These are phyloP conservation scores for Neodiprion fabricii DNA, from an alignment of 1,140 invertebrate genomes.

Conservation along the genomic window DNA sequence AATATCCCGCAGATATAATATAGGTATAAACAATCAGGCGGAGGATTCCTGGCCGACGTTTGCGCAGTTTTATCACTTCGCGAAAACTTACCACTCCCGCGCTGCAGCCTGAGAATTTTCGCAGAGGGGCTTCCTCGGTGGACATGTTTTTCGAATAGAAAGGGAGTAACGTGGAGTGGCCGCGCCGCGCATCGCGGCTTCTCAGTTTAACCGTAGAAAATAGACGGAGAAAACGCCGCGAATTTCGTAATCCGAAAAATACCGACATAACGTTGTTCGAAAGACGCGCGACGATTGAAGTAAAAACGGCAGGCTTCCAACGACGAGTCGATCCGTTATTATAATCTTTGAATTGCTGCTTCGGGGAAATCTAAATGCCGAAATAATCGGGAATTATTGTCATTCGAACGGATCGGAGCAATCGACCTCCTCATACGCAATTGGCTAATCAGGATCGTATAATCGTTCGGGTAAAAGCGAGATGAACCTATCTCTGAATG, in stretches of 20 bases:
- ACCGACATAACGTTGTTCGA: neutral
- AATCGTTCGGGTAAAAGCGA: slow-evolving; percentile 39
- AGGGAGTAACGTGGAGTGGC: slow-evolving; percentile 61
- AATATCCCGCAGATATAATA: no score
- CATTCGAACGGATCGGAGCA: no score
- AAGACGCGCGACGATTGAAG: neutral
- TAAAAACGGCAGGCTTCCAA: slow-evolving; percentile 29
- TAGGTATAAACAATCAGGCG: no score
- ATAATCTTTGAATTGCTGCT: no score
- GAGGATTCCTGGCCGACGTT: neutral
- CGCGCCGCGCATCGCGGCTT: slow-evolving; percentile 57
- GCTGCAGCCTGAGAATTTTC: neutral
- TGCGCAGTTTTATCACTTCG: neutral
- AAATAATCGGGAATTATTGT: no score
- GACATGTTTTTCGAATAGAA: slow-evolving; percentile 55
- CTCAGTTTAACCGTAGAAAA: no score
- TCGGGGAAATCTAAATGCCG: no score
- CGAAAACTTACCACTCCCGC: neutral
- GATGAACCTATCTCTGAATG: slow-evolving; percentile 19
- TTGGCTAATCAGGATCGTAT: slow-evolving; percentile 55
- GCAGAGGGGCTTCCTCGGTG: slow-evolving; percentile 38
- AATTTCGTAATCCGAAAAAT: no score
- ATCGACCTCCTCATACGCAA: slow-evolving; percentile 47
- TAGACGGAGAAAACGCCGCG: no score
- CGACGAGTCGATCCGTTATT: neutral